These are phyloP conservation scores for Amblyornis subalaris DNA, from an alignment of 2,113 vertebrate species.

Conservation along the genomic window DNA sequence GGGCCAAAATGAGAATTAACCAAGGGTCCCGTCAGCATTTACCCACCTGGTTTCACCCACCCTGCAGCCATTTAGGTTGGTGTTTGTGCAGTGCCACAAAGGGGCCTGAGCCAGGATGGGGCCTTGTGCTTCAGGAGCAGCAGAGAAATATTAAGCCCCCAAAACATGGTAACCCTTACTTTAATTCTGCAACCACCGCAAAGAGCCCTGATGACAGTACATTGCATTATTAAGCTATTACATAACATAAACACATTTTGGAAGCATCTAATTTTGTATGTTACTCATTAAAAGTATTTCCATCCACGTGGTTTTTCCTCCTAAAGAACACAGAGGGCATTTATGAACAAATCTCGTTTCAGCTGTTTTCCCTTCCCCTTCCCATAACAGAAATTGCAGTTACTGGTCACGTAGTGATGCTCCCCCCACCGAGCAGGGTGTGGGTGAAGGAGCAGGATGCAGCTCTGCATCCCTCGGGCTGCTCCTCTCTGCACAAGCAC, in stretches of 20 bases:
- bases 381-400: not conserved
- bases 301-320: not conserved
- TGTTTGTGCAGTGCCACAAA: not conserved
- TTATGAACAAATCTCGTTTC: not conserved
- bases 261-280: not conserved
- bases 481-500: not conserved
- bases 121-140: not conserved
- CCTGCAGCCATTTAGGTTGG: not conserved
- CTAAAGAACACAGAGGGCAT: not conserved
- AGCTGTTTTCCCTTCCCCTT: not conserved
- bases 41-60: not conserved
- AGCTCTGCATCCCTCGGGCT: not conserved
- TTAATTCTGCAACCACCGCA: not conserved
- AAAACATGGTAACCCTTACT: not conserved
- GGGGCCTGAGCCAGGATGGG: not conserved
- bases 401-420: fast-evolving
- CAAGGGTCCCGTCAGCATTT: not conserved
- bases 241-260: not conserved
- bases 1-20: not conserved
- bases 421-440: fast-evolving
- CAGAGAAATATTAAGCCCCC: not conserved
- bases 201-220: not conserved
- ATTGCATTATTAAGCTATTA: not conserved
- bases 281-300: not conserved
- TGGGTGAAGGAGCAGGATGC: not conserved